A percentile compares a stretch with the other conserved stretches of the same genome.
Evolutionary conservation across 2,888 invertebrate genomes (phyloP).

Genomic region (Polia nebulosa): DNA sequence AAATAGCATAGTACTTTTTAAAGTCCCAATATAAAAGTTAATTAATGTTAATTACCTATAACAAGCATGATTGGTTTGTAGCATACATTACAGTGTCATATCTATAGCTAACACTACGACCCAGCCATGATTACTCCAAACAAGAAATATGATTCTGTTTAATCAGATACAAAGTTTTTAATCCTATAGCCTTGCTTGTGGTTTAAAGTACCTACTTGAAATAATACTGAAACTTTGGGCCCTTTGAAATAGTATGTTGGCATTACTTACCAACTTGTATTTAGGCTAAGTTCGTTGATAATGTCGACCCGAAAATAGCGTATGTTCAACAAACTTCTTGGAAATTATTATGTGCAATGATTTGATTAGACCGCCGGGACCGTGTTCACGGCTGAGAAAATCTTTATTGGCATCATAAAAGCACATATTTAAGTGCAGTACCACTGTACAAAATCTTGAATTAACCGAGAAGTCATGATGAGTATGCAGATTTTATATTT

Average conservation of each 20-base stretch:
- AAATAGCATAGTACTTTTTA: too few relatives aligned
- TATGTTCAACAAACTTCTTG: conserved; percentile 47
- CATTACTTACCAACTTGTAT: conserved; percentile 47
- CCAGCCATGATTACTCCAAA: conserved; percentile 11
- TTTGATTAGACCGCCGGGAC: not conserved
- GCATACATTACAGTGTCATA: not conserved
- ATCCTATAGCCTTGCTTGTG: conserved; percentile 51
- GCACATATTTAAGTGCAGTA: not conserved
- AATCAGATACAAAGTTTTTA: conserved; percentile 50
- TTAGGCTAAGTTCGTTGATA: conserved; percentile 56
- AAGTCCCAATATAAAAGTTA: too few relatives aligned
- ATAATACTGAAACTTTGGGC: conserved; percentile 57
- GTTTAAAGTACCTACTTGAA: conserved; percentile 58
- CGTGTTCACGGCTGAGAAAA: not conserved
- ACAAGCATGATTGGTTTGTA: too few relatives aligned
- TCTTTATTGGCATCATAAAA: not conserved
- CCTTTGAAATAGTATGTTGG: conserved; percentile 53
- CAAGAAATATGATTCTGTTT: conserved; percentile 35
- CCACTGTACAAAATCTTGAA: not conserved
- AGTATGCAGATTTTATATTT: not conserved
- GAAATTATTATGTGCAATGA: conserved; percentile 35
- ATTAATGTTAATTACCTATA: too few relatives aligned
- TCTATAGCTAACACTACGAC: not conserved
- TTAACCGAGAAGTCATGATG: not conserved
- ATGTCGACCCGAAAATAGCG: conserved; percentile 50